These are phyloP conservation scores for Drosophila nigromelanica DNA, from an alignment of 1,140 invertebrate genomes.

Conservation along the genomic window DNA sequence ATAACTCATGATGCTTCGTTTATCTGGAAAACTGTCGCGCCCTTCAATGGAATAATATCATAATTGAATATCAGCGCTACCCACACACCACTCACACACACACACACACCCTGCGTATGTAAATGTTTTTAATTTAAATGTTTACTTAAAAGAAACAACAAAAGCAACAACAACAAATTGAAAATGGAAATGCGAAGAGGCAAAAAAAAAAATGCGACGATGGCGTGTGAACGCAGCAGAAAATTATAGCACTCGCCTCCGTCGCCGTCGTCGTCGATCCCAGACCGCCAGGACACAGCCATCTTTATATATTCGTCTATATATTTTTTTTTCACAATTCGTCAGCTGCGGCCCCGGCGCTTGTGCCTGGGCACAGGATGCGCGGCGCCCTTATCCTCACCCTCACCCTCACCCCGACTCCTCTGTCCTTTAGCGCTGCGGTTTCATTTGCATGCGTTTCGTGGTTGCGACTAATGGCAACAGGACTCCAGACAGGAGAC, in stretches of 20 bases:
- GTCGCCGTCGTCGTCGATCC: constrained; percentile 5
- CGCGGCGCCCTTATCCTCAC: constrained; percentile 22
- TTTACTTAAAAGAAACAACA: constrained; percentile 70
- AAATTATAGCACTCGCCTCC: constrained; percentile 58
- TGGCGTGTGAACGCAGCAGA: constrained; percentile 80
- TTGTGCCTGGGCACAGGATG: constrained; percentile 43
- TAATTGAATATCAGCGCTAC: constrained; percentile 76
- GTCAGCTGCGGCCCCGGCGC: constrained; percentile 71
- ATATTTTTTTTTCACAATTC: constrained; percentile 76
- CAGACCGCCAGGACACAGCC: constrained; percentile 31
- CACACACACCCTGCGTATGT: constrained; percentile 50
- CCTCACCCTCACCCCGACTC: background rate
- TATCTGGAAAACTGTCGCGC: constrained; percentile 71
- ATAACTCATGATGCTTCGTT: constrained; percentile 33
- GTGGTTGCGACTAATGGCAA: constrained; percentile 77
- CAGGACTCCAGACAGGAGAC: constrained; percentile 25
- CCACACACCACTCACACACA: constrained; percentile 47
- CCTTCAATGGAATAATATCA: constrained; percentile 69
- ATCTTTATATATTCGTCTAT: constrained; percentile 39
- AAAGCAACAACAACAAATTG: constrained; percentile 26
- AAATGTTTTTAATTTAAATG: constrained; percentile 82
- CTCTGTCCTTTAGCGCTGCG: constrained; percentile 43
- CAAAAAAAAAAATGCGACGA: constrained; percentile 76
- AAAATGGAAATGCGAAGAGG: constrained; percentile 13
- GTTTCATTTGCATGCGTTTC: constrained; percentile 81